Conservation (phyloP, 2,888 invertebrate genomes). For the Gari tellinella region DNA sequence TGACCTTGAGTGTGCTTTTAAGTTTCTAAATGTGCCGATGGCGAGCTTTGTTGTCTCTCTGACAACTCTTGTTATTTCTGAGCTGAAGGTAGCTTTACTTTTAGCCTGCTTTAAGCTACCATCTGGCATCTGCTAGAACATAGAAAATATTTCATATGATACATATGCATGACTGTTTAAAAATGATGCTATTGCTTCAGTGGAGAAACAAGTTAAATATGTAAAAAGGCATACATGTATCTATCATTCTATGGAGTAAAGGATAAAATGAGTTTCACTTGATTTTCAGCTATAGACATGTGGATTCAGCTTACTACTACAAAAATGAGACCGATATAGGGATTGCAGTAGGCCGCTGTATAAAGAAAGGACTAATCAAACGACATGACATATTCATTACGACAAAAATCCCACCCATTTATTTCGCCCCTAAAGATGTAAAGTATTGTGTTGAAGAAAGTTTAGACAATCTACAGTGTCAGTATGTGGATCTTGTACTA, state of each 20-base stretch:
- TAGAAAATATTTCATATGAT: too few relatives aligned
- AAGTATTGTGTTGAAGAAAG: conserved; percentile 65
- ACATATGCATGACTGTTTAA: too few relatives aligned
- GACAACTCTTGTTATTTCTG: too few relatives aligned
- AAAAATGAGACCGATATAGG: conserved; percentile 73
- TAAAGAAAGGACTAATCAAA: conserved; percentile 60
- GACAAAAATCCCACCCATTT: conserved; percentile 67
- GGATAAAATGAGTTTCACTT: conserved; percentile 11
- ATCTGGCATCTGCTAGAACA: too few relatives aligned
- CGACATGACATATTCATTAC: conserved; percentile 73
- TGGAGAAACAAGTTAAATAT: too few relatives aligned
- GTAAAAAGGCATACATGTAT: too few relatives aligned
- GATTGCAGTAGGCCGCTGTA: conserved; percentile 55
- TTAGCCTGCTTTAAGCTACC: too few relatives aligned
- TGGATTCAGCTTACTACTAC: conserved; percentile 74
- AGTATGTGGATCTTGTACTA: conserved; percentile 73
- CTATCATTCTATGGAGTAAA: neutral
- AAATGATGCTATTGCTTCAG: too few relatives aligned
- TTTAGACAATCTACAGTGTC: conserved; percentile 64
- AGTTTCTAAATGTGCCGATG: too few relatives aligned
- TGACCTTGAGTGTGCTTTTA: too few relatives aligned
- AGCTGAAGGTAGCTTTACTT: too few relatives aligned
- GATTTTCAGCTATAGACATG: conserved; percentile 70
- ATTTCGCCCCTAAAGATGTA: conserved; percentile 56
- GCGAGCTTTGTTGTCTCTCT: too few relatives aligned